A percentile compares a stretch with the other conserved stretches of the same genome.
These are phyloP conservation scores for Acipenser oxyrinchus DNA, from an alignment of 2,797 vertebrate genomes.

Conservation along the genomic window DNA sequence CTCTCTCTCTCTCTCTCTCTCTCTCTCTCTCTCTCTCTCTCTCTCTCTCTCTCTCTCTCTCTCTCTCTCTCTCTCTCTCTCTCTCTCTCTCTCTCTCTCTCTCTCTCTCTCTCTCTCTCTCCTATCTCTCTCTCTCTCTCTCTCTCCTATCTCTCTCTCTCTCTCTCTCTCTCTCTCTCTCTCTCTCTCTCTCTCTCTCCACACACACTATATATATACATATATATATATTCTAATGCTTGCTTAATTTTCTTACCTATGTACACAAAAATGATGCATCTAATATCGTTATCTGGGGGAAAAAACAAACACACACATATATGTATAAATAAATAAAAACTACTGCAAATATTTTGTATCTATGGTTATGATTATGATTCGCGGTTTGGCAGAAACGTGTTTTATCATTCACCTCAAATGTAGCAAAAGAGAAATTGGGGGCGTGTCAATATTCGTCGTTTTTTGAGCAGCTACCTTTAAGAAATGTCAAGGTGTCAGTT, in stretches of 20 bases:
- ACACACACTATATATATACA: conserved; percentile 18
- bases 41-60: conserved; percentile 1
- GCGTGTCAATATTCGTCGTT: no score
- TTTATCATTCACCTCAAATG: conserved; percentile 23
- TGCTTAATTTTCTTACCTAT: conserved; percentile 21
- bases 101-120: conserved; percentile 32
- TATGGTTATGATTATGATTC: conserved; percentile 30
- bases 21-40: conserved; percentile 29
- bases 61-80: background rate
- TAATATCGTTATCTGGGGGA: conserved; percentile 5
- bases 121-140: conserved; percentile 12
- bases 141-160: background rate
- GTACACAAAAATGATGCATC: conserved; percentile 16
- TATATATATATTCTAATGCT: conserved; percentile 33
- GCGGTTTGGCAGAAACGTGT: conserved; percentile 31
- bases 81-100: conserved; percentile 16
- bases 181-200: conserved; percentile 20
- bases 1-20: conserved; percentile 30
- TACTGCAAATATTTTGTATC: conserved; percentile 10
- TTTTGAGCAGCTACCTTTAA: no score
- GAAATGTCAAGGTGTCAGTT: no score
- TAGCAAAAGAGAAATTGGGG: no score
- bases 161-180: conserved; percentile 5
- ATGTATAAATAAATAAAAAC: conserved; percentile 23
- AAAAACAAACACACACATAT: conserved; percentile 1